Base-by-base conservation (phyloP, 2,888 invertebrate genomes). In the Venusia cambrica region DNA sequence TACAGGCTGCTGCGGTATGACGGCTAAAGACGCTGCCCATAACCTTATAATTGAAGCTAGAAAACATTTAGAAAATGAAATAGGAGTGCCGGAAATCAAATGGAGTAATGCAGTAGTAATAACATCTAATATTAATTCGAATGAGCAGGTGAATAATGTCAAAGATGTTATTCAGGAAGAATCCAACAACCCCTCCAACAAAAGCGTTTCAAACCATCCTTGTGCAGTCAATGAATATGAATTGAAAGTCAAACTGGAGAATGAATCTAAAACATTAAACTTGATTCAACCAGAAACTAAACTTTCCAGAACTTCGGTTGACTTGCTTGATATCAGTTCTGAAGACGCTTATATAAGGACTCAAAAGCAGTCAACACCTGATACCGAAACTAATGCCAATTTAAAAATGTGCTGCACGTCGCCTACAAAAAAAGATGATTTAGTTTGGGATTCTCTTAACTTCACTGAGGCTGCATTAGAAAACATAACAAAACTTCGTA, bases 31-130 rank as follows among this genome's bases (percentile, higher is more conserved):
- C 75, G 97, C 97, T 2, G 96, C 98, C 2, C 75, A 88, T 39
- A 85, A 94, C 48, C 85, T 98, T 8, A 91, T 97, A 8, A 63
- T 80, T 7, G 96, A 96, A 75, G 97, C 97, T 11, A 90, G 95
- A 60, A 87, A 88, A 51, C 90, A 89, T 76, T 75, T 92, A 13
- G 87, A 93, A 73, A 88, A 90, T 53, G 94, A 95, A 79, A 89
- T 96, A 46, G 94, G 94, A 2, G 87, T 93, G 2, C 84, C 85
- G 8, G 89, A 91, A 51, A 91, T 94, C 11, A 90, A 92, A 50
- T 95, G 94, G 94, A 71, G 84, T 22, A 63, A 67, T 33, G 64
- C 70, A 27, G 32, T 44, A 14, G n/a, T n/a, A n/a, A n/a, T n/a
- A n/a, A n/a, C n/a, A n/a, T 7, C 31, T 16, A 35, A 43, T 18